These are phyloP conservation scores for Ciconia boyciana DNA, from an alignment of 2,113 vertebrate species.

Conservation along the genomic window DNA sequence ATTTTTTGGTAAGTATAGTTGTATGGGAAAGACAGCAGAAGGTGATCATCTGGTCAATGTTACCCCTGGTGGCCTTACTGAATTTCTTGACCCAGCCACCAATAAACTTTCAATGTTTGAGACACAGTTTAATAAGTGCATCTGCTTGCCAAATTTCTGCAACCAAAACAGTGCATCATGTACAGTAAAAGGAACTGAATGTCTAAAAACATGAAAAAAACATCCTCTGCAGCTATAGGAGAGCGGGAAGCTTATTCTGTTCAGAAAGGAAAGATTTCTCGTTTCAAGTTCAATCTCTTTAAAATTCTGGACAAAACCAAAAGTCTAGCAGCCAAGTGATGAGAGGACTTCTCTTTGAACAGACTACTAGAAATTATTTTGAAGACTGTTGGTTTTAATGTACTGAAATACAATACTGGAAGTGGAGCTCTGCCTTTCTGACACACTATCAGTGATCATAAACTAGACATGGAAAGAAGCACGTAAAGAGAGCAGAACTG, in stretches of 20 bases:
- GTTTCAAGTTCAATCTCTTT: neutral
- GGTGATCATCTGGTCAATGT: neutral
- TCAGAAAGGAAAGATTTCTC: neutral
- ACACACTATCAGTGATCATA: neutral
- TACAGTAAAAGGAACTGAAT: neutral
- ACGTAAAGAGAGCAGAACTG: neutral
- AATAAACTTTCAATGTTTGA: neutral
- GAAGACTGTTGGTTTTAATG: neutral
- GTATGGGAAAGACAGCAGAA: neutral
- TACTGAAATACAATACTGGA: neutral
- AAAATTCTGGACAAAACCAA: neutral
- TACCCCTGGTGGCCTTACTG: fast-evolving
- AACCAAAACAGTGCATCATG: neutral
- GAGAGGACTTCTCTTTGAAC: neutral
- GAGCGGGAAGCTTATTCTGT: neutral
- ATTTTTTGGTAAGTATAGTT: neutral
- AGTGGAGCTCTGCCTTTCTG: neutral
- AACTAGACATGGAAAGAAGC: neutral
- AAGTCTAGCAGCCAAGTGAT: neutral
- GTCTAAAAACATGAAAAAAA: neutral
- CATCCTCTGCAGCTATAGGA: neutral
- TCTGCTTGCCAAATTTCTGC: neutral
- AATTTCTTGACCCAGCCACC: neutral
- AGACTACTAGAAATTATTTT: neutral
- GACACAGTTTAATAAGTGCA: neutral